Conservation (phyloP, 2,888 invertebrate genomes). For the Colostygia pectinataria region DNA sequence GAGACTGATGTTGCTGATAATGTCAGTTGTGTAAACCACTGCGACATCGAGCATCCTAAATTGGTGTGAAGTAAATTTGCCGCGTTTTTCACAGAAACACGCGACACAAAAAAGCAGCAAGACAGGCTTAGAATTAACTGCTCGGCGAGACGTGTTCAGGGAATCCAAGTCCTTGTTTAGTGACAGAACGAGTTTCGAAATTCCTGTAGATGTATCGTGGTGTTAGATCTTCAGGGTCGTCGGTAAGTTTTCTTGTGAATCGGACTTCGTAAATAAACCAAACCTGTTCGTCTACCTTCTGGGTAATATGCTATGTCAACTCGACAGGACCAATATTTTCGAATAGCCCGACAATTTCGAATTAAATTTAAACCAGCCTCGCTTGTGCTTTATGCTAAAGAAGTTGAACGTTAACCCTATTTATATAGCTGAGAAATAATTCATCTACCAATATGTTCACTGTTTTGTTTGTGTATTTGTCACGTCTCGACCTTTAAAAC, state of each 20-base stretch:
- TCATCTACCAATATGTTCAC: not conserved
- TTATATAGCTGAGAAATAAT: not conserved
- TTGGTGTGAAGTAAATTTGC: conserved; percentile 51
- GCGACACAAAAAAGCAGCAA: conserved; percentile 45
- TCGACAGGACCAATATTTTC: not conserved
- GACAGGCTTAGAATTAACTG: conserved; percentile 62
- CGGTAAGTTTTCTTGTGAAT: conserved; percentile 26
- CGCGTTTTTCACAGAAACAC: conserved; percentile 44
- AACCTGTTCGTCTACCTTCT: conserved; percentile 18
- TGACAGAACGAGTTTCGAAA: conserved; percentile 50
- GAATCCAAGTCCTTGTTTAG: conserved; percentile 62
- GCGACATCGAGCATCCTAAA: conserved; percentile 33
- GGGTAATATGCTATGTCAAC: conserved; percentile 4
- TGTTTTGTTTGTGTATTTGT: conserved; percentile 46
- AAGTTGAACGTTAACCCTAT: no score
- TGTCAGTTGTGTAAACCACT: conserved; percentile 27
- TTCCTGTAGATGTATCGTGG: conserved; percentile 52
- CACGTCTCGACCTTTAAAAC: conserved; percentile 49
- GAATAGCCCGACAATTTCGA: no score
- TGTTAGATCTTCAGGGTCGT: conserved; percentile 50
- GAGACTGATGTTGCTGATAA: conserved; percentile 20
- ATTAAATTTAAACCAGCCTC: no score
- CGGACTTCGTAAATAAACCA: conserved; percentile 17
- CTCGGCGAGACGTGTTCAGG: conserved; percentile 56
- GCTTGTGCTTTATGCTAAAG: no score